Percentiles rank a stretch among this genome's conserved stretches.
Evolutionary conservation across 1,140 invertebrate genomes (phyloP).

Genomic region (Drosophila equinoxialis): DNA sequence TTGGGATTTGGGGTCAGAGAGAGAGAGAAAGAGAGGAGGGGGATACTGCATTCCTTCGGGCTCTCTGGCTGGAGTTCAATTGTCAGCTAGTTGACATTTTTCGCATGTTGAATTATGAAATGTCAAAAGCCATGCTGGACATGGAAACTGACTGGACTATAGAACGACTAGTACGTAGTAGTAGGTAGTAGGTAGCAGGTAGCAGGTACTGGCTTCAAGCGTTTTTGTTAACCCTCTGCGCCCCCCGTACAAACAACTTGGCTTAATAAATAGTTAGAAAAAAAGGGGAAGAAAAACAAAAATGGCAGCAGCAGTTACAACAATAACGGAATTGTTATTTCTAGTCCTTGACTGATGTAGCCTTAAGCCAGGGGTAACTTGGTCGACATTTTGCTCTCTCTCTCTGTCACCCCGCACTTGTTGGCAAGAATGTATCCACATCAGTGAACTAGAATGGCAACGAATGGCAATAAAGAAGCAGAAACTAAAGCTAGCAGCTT

Average conservation of each 20-base stretch:
- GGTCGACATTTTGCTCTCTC: not conserved
- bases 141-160: not conserved
- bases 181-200: too few species aligned
- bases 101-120: slow-evolving; percentile 13
- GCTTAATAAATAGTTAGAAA: slow-evolving; percentile 1
- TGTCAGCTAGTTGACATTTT: slow-evolving; percentile 10
- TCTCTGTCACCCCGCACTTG: not conserved
- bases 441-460: not conserved
- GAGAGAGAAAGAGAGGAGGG: not conserved
- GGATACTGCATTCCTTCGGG: slow-evolving; percentile 8
- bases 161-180: too few species aligned
- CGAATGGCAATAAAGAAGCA: not conserved
- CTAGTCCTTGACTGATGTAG: slow-evolving; percentile 12
- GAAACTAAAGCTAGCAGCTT: not conserved
- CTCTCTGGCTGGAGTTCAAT: slow-evolving; percentile 8
- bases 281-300: not conserved
- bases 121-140: slow-evolving; percentile 4
- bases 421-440: not conserved
- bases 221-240: not conserved
- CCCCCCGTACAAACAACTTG: slow-evolving; percentile 4
- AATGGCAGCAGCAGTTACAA: slow-evolving; percentile 3
- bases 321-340: slow-evolving; percentile 8
- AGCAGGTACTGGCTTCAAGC: not conserved
- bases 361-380: slow-evolving; percentile 2
- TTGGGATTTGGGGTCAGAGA: not conserved